phyloP scores from a whole-genome alignment of 2,113 vertebrate genomes.

The Entelurus aequoreus region DNA sequence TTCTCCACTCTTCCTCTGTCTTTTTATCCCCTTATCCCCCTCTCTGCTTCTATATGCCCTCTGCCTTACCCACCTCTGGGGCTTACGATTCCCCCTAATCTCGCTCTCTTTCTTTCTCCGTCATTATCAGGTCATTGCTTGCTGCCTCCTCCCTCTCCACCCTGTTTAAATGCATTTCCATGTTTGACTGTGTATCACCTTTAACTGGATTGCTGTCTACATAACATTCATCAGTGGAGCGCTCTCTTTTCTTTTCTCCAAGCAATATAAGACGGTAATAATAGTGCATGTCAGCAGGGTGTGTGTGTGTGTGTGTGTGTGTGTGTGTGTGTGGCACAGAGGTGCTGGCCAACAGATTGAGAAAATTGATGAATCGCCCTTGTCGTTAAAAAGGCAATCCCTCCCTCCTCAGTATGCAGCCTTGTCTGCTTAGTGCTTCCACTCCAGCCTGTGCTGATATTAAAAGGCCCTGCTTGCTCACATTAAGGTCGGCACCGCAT shows the following conservation, averaged over 20 bases:
- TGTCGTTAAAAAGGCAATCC: slow-evolving; percentile 74
- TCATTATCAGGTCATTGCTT: slow-evolving; percentile 57
- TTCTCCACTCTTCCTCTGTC: slow-evolving; percentile 51
- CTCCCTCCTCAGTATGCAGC: slow-evolving; percentile 76
- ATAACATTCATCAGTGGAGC: slow-evolving; percentile 62
- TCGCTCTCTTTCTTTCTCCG: slow-evolving; percentile 15
- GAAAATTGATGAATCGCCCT: slow-evolving; percentile 70
- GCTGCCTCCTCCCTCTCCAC: not conserved
- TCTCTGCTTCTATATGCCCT: slow-evolving; percentile 61
- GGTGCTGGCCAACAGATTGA: slow-evolving; percentile 65
- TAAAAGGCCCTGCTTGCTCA: slow-evolving; percentile 75
- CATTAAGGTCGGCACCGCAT: slow-evolving; percentile 59
- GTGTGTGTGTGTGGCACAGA: slow-evolving; percentile 39
- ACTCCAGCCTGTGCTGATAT: slow-evolving; percentile 65
- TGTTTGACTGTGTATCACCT: slow-evolving; percentile 71
- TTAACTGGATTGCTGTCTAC: slow-evolving; percentile 60
- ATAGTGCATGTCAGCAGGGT: slow-evolving; percentile 45
- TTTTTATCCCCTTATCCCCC: slow-evolving; percentile 63
- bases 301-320: slow-evolving; percentile 22
- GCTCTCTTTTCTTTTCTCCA: slow-evolving; percentile 57
- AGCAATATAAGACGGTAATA: slow-evolving; percentile 65
- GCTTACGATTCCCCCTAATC: slow-evolving; percentile 47
- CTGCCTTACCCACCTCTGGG: slow-evolving; percentile 66
- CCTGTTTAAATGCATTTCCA: slow-evolving; percentile 57
- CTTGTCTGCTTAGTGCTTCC: slow-evolving; percentile 67